Conservation (phyloP, 2,797 vertebrate species). For the Poecilia wingei region DNA sequence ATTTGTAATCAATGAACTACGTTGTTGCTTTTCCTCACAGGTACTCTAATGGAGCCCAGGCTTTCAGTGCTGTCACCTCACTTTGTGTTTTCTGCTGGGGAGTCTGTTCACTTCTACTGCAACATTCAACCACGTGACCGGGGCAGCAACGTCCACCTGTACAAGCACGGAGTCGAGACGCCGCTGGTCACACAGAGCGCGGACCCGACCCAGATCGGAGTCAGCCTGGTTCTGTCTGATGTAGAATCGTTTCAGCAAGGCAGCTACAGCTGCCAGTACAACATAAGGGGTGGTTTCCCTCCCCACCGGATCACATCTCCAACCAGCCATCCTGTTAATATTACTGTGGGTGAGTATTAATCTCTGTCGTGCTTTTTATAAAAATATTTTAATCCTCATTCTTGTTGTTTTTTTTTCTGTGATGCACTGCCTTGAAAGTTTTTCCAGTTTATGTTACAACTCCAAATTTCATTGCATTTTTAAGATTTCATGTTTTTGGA, state of each 20-base stretch:
- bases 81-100: slow-evolving; percentile 74
- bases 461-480: background rate
- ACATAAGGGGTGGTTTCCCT: slow-evolving; percentile 66
- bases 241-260: slow-evolving; percentile 78
- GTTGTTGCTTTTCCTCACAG: slow-evolving; percentile 47
- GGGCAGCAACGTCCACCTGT: slow-evolving; percentile 78
- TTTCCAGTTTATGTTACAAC: background rate
- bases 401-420: background rate
- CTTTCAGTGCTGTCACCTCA: slow-evolving; percentile 78
- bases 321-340: slow-evolving; percentile 80
- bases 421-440: background rate
- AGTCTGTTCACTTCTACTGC: slow-evolving; percentile 79
- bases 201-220: slow-evolving; percentile 68
- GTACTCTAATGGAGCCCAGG: slow-evolving; percentile 70
- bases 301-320: slow-evolving; percentile 72
- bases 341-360: slow-evolving; percentile 80
- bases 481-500: background rate
- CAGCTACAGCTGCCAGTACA: slow-evolving; percentile 81
- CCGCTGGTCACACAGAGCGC: slow-evolving; percentile 79
- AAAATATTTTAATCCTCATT: background rate
- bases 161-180: slow-evolving; percentile 73
- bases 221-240: slow-evolving; percentile 77
- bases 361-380: background rate
- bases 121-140: slow-evolving; percentile 69
- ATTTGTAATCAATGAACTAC: background rate